phyloP scores from a whole-genome alignment of 2,888 invertebrate species.

The Ceraclea dissimilis region DNA sequence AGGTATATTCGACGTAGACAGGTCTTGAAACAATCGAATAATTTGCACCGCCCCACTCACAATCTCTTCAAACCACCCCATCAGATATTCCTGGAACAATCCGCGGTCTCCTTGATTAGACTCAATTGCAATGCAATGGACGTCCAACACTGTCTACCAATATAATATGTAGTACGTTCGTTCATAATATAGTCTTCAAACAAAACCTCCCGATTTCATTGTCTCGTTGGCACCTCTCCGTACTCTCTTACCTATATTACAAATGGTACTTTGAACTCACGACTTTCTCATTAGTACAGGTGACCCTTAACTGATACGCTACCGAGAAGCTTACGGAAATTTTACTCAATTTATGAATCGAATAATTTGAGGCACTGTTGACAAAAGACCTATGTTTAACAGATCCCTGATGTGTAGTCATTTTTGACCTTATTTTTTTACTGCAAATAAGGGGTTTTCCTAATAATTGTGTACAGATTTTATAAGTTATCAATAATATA shows the following conservation, averaged over 20 bases:
- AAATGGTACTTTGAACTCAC: no score
- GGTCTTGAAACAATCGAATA: neutral
- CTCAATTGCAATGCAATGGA: slow-evolving; percentile 25
- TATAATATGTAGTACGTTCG: neutral
- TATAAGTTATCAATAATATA: no score
- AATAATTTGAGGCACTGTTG: no score
- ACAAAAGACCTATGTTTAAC: no score
- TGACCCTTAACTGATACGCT: no score
- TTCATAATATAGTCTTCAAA: slow-evolving; percentile 20
- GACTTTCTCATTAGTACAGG: no score
- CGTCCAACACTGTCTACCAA: slow-evolving; percentile 15
- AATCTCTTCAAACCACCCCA: neutral
- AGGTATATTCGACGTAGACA: neutral
- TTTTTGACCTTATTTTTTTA: no score
- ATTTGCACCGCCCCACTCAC: neutral
- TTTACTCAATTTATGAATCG: no score
- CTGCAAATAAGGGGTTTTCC: no score
- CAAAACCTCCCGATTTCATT: slow-evolving; percentile 17
- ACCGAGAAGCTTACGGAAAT: no score
- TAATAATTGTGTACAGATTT: no score
- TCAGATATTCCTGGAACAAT: slow-evolving; percentile 6
- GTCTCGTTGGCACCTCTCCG: slow-evolving; percentile 10
- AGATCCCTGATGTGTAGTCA: no score
- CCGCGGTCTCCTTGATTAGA: slow-evolving; percentile 25
- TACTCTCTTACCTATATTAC: neutral